These are phyloP conservation scores for Entelurus aequoreus DNA, from an alignment of 2,113 vertebrate genomes.

Conservation along the genomic window DNA sequence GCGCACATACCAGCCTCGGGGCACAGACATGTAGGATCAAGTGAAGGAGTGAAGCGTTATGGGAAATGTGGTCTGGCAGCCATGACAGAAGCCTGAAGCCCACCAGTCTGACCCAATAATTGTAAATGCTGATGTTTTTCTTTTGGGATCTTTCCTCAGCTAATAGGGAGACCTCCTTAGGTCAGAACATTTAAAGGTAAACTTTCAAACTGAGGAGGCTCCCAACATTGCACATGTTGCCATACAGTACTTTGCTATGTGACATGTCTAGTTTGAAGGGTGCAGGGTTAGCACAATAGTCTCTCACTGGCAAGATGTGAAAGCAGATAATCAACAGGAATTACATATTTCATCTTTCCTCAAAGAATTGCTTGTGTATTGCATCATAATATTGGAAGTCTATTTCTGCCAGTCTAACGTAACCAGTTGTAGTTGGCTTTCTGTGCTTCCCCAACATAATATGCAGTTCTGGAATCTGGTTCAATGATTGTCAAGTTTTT, in stretches of 20 bases:
- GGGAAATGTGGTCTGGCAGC: constrained; percentile 58
- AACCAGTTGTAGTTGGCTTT: constrained; percentile 3
- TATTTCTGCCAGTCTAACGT: constrained; percentile 10
- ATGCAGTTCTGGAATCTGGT: background rate
- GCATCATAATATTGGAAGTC: constrained; percentile 18
- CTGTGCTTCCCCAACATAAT: constrained; percentile 15
- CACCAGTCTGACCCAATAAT: constrained; percentile 39
- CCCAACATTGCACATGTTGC: constrained; percentile 52
- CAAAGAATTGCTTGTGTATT: constrained; percentile 24
- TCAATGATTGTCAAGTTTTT: background rate
- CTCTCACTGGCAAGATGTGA: constrained; percentile 1
- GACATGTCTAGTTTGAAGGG: constrained; percentile 31
- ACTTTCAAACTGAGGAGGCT: background rate
- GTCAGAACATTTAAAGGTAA: constrained; percentile 26
- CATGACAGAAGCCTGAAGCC: constrained; percentile 40
- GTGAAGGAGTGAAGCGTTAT: constrained; percentile 39
- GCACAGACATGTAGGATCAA: constrained; percentile 42
- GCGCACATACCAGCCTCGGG: constrained; percentile 23
- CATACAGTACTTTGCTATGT: constrained; percentile 41
- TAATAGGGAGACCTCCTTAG: constrained; percentile 56
- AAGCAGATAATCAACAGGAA: constrained; percentile 16
- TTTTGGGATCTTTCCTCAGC: constrained; percentile 29
- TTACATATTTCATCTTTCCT: constrained; percentile 8
- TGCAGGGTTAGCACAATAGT: constrained; percentile 29
- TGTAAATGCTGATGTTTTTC: constrained; percentile 48